A percentile compares a stretch with the other conserved stretches of the same genome.
Evolutionary conservation across 30 jellyfish, hydroid and myxozoan species (phyloP).

Genomic region (Mastigias papua): DNA sequence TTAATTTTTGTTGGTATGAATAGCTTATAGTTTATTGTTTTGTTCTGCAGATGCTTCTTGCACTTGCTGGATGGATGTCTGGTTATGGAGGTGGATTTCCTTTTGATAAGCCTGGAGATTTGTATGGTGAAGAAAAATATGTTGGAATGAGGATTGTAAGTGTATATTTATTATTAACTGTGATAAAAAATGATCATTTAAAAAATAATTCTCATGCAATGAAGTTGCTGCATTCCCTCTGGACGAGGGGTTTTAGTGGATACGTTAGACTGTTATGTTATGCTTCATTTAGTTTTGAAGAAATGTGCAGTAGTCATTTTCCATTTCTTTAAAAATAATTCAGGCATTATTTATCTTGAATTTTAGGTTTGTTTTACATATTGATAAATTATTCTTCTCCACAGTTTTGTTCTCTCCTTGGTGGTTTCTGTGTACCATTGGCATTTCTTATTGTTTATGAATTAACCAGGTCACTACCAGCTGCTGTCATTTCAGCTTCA

Average conservation of each 20-base stretch:
- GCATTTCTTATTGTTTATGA: conserved; percentile 93
- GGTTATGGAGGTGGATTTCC: conserved; percentile 98
- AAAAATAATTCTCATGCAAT: too few relatives aligned
- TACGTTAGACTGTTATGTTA: too few relatives aligned
- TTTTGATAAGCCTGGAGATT: conserved; percentile 96
- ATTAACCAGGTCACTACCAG: conserved; percentile 92
- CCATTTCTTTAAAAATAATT: too few relatives aligned
- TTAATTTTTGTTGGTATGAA: not conserved
- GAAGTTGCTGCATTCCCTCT: too few relatives aligned
- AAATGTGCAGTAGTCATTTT: too few relatives aligned
- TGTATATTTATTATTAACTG: too few relatives aligned
- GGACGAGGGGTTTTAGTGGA: too few relatives aligned
- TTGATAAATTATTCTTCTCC: not conserved
- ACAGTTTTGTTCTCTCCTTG: conserved; percentile 96
- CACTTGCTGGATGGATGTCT: conserved; percentile 95
- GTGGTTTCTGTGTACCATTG: conserved; percentile 93
- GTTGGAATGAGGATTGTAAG: conserved; percentile 98
- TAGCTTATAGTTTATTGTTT: not conserved
- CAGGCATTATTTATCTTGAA: too few relatives aligned
- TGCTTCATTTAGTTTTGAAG: too few relatives aligned
- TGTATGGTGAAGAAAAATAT: conserved; percentile 94
- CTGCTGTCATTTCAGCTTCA: conserved; percentile 87
- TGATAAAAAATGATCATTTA: too few relatives aligned
- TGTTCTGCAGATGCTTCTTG: conserved; percentile 89
- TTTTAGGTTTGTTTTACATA: not conserved